Base-by-base conservation (phyloP, 2,888 invertebrate genomes). In the Drosophila monieri region DNA sequence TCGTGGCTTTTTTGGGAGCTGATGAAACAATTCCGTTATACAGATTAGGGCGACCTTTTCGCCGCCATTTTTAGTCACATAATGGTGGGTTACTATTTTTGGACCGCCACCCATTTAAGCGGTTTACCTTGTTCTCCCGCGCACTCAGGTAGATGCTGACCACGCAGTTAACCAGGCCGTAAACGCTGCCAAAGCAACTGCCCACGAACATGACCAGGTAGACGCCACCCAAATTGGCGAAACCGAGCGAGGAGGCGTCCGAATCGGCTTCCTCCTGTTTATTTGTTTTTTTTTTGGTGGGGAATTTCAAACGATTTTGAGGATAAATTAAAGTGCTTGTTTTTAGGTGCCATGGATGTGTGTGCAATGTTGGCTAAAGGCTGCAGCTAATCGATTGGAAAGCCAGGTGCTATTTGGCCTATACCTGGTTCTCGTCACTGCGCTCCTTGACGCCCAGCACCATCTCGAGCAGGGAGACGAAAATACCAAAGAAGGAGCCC, bases 151-250 rank as follows among this genome's bases (percentile, higher is more conserved):
- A 90, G 74, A 88, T 68, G 79, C 85, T 83, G 59, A 84, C 78
- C 75, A 91, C 70, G 88, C 89, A 90, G 76, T 91, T 90, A 72
- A 89, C 62, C 69, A 90, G 73, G 35, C 91, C 92, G 61, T 89
- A 90, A 71, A 89, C 46, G 64, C 89, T 88, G 75, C 90, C 91
- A 48, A 91, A 81, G 72, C 88, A 78, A 81, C 90, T 90, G 14
- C 94, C 94, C 71, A 92, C 92, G 37, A 93, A 91, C 51, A 94
- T 90, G 46, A 94, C 94, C 44, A 94, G 92, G 85, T 94, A 94
- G 44, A 94, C 94, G 70, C 94, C 94, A 54, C 94, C 94, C 23
- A 94, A 93, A 90, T 95, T 95, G 73, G 93, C 93, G 80, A 96
- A 91, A 37, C 93, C 94, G 69, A 95, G 90, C 49, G 89, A 91